Base-by-base conservation (phyloP, 2,888 invertebrate genomes). In the Barypeithes pellucidus region DNA sequence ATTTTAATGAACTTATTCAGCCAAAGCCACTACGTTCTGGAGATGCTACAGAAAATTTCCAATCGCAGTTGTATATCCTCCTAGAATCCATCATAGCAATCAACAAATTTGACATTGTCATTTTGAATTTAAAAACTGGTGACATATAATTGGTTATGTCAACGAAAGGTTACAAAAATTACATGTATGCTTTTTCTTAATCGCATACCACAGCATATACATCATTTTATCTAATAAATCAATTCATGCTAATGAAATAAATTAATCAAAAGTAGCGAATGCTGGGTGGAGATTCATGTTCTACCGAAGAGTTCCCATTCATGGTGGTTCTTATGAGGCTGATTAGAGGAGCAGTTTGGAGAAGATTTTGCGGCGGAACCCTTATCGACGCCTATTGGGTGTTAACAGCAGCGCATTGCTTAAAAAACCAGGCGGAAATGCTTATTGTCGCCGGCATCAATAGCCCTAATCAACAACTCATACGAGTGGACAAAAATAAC, bases 371-470 rank as follows among this genome's bases (percentile, higher is more conserved):
- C n/a, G 45, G 45, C 4, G 45, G 45, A 16, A 18, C 16, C 4
- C 16, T 45, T 3, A 16, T 45, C 14, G 45, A 45, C 9, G 16
- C 45, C 8, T 45, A 45, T 18, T 45, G 45, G 45, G 45, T 45
- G 16, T 45, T 45, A 45, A 45, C 45, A 45, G 45, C 45, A 16
- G 45, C 16, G 8, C 45, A 45, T 45, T 45, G 45, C 18, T 7
- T 18, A 45, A 16, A 1, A 14, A 2, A 45, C 5, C 8, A 8
- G 7, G 16, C 16, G 0, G 16, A 45, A 16, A 16, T 45, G 14
- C 8, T 45, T 16, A 5, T 45, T 16, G 16, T 16, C 16, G 45
- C 45, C 3, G 45, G 45, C 16, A 14, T 45, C 5, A 45, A 45
- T 16, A 45, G 16, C 16, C 45, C 45, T 16, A 0, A 45, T 7